phyloP scores from a whole-genome alignment of 2,113 vertebrate genomes.

The Mustela nigripes region DNA sequence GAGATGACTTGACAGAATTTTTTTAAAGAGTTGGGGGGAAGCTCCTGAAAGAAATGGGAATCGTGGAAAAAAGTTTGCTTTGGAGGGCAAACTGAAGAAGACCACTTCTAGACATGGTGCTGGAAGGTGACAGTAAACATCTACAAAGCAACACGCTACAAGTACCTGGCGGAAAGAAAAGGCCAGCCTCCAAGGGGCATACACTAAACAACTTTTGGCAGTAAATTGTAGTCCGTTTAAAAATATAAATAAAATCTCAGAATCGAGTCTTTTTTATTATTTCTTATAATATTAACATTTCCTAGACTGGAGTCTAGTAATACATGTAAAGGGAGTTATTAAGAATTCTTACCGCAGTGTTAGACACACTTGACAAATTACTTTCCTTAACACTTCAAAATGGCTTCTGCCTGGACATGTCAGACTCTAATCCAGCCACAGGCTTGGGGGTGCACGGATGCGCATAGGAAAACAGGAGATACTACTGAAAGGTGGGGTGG shows the following conservation, averaged over 20 bases:
- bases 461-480: not conserved
- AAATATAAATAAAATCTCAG: not conserved
- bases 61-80: not conserved
- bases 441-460: no score
- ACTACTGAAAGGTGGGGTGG: not conserved
- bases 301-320: not conserved
- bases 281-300: not conserved
- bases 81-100: not conserved
- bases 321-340: not conserved
- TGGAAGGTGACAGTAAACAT: not conserved
- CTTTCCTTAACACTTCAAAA: not conserved
- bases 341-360: not conserved
- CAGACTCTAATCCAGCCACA: not conserved
- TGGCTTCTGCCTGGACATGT: not conserved
- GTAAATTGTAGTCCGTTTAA: not conserved
- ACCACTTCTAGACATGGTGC: not conserved
- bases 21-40: not conserved
- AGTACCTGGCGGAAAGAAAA: not conserved
- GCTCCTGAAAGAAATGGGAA: not conserved
- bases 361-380: conserved; percentile 7
- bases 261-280: not conserved
- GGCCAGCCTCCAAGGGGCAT: not conserved
- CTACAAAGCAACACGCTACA: not conserved
- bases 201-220: not conserved
- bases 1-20: not conserved